Conservation (phyloP, 2,888 invertebrate genomes). For the Drosophila atroscutellata region DNA sequence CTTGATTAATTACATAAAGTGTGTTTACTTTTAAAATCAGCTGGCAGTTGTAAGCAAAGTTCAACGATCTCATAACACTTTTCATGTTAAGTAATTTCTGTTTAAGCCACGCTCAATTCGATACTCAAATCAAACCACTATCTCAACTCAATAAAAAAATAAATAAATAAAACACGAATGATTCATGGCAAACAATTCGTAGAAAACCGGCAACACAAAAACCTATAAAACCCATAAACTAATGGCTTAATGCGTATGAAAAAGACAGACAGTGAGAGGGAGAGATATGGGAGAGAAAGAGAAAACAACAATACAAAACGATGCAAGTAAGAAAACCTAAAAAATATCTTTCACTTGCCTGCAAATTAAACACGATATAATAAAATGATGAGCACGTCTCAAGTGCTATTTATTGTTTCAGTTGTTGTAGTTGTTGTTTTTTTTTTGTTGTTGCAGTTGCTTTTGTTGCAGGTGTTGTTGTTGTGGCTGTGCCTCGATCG, state of each 20-base stretch:
- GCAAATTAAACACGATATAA: conserved; percentile 17
- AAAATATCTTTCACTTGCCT: conserved; percentile 64
- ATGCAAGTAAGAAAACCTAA: conserved; percentile 20
- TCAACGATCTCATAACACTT: neutral
- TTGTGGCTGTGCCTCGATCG: conserved; percentile 12
- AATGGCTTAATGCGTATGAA: conserved; percentile 10
- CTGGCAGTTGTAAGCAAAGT: conserved; percentile 1
- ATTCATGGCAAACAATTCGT: conserved; percentile 44
- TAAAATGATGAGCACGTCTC: conserved; percentile 46
- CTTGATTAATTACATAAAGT: neutral
- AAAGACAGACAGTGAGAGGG: conserved; percentile 15
- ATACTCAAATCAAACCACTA: neutral
- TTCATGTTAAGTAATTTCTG: neutral
- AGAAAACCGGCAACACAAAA: conserved; percentile 53
- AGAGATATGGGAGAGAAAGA: neutral
- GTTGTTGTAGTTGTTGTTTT: conserved; percentile 17
- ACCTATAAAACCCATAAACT: conserved; percentile 48
- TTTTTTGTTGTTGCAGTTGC: conserved; percentile 18
- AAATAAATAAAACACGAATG: conserved; percentile 30
- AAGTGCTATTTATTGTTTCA: conserved; percentile 22
- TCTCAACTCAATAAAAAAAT: conserved; percentile 8
- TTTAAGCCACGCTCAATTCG: neutral
- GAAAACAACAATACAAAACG: conserved; percentile 22
- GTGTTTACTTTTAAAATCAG: neutral
- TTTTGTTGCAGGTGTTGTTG: conserved; percentile 22